Base-by-base conservation (phyloP, 2,888 invertebrate genomes). In the Heteropelma amictum region DNA sequence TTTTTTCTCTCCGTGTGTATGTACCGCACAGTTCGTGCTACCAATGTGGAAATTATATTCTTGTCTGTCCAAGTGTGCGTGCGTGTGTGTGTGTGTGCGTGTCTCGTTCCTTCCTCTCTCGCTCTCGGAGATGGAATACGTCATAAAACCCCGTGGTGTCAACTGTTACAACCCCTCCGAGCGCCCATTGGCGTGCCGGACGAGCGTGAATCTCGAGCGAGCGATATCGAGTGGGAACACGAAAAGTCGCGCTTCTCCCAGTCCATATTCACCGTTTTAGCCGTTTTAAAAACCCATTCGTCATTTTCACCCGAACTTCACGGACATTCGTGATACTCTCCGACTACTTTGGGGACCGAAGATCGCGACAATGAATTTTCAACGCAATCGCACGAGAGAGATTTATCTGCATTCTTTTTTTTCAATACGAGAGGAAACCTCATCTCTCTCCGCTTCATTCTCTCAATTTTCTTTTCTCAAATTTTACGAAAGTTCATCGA, bases 111-210 rank as follows among this genome's bases (percentile, higher is more conserved):
- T 76, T 76, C 79, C 81, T 81, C 63, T 82, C 85, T 85, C 78
- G 78, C 80, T 81, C 78, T 40, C 60, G 72, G 76, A 75, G 82
- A 85, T 80, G 84, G 79, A 68, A 86, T 83, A 81, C 76, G 79
- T 80, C 81, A 79, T 84, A 83, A 84, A 85, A 80, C 67, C 72
- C 79, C 71, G 81, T 77, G 76, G 79, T 82, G 79, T 78, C 80
- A 81, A 84, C 83, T 80, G 81, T 82, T 80, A 81, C 83, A 79
- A 81, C 84, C 81, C n/a, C 83, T 72, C 80, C 79, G 79, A 68
- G 71, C 67, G 67, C 47, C 45, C 75, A 74, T 81, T 72, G 77
- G 77, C 68, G 67, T 58, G 70, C 58, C 53, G 51, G 47, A 67
- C 67, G 61, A 65, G 53, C 53, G 60, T 47, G 68, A 63, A 63